These are phyloP conservation scores for Palythoa grandis DNA, from an alignment of 92 coral and sea anemone species.

Conservation along the genomic window DNA sequence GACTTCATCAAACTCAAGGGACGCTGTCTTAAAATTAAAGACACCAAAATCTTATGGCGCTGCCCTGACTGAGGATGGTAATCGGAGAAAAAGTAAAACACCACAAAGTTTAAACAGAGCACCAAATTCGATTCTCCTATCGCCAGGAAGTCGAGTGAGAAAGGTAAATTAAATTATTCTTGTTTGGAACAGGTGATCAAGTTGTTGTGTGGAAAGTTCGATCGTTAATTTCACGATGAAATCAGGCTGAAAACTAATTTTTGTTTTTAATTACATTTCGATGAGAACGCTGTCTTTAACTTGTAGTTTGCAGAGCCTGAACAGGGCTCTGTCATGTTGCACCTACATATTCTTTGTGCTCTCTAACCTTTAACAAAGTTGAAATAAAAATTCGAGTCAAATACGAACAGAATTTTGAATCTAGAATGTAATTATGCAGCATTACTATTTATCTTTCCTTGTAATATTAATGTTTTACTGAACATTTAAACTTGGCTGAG, in stretches of 20 bases:
- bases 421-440: neutral
- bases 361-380: no score
- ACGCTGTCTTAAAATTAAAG: slow-evolving; percentile 48
- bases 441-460: neutral
- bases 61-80: slow-evolving; percentile 70
- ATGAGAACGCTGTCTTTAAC: no score
- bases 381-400: no score
- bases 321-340: no score
- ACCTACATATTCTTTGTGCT: no score
- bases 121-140: slow-evolving; percentile 70
- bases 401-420: no score
- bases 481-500: neutral
- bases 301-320: no score
- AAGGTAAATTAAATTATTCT: slow-evolving; percentile 41
- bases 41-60: slow-evolving; percentile 74
- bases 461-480: neutral
- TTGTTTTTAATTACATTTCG: no score
- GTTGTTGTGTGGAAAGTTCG: neutral
- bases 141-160: slow-evolving; percentile 62
- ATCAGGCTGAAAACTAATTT: no score
- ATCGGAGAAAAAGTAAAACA: slow-evolving; percentile 68
- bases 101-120: slow-evolving; percentile 26
- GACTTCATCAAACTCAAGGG: slow-evolving; percentile 12
- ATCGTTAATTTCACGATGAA: neutral
- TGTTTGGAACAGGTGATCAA: neutral